Conservation (phyloP, 2,113 vertebrate genomes). For the Recurvirostra avosetta region DNA sequence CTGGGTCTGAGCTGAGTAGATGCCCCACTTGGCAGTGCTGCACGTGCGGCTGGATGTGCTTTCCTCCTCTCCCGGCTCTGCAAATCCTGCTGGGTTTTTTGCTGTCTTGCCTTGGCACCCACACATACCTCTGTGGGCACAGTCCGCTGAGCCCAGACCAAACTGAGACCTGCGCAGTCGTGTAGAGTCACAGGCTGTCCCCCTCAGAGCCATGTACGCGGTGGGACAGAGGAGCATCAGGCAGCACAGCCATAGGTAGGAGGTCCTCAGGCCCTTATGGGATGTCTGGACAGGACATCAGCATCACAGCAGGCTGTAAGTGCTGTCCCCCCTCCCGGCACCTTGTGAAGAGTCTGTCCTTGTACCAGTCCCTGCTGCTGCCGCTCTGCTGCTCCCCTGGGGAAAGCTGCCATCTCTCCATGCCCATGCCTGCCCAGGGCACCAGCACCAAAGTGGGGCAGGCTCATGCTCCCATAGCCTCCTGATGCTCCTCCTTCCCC, state of each 20-base stretch:
- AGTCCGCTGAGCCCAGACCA: background rate
- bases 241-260: too few species aligned
- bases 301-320: background rate
- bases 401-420: background rate
- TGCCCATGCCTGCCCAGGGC: background rate
- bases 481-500: background rate
- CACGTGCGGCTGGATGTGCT: background rate
- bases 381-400: background rate
- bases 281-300: background rate
- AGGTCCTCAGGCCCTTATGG: background rate
- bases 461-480: background rate
- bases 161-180: background rate
- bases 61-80: background rate
- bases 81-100: background rate
- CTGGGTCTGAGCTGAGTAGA: background rate
- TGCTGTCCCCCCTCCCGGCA: background rate
- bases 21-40: background rate
- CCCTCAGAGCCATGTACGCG: accelerated
- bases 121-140: too few species aligned
- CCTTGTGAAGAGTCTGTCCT: background rate
- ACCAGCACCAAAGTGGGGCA: background rate
- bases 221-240: too few species aligned
- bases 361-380: background rate
- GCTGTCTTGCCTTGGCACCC: background rate
- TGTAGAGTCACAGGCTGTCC: background rate